Evolutionary conservation across 2,797 vertebrate species (phyloP).

Genomic region (Tarsius wallacei): DNA sequence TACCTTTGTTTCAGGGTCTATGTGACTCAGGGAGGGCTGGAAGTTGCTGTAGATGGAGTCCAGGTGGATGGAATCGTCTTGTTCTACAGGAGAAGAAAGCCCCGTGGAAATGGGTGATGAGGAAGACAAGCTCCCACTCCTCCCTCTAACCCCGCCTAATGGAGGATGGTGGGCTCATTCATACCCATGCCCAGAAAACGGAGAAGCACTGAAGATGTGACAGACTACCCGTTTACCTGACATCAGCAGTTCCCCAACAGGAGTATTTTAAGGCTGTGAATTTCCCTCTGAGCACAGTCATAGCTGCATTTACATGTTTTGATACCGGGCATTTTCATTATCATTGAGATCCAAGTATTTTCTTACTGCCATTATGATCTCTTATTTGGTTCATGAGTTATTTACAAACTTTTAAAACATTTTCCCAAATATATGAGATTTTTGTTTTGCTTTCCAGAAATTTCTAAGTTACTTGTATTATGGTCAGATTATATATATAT

Average conservation of each 20-base stretch:
- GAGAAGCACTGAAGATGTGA: not conserved
- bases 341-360: not conserved
- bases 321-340: not conserved
- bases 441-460: not conserved
- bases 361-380: not conserved
- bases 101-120: not conserved
- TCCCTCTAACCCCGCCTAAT: not conserved
- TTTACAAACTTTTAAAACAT: not conserved
- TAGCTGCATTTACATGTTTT: not conserved
- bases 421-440: not conserved
- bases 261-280: not conserved
- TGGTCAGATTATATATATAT: not conserved
- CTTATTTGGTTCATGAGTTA: not conserved
- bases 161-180: not conserved
- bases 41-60: slow-evolving; percentile 77
- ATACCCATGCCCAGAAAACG: not conserved
- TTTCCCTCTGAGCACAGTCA: not conserved
- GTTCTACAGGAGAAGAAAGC: slow-evolving; percentile 26
- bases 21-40: slow-evolving; percentile 45
- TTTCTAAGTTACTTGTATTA: not conserved
- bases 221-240: not conserved
- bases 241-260: not conserved
- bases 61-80: not conserved
- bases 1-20: slow-evolving; percentile 71
- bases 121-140: not conserved